Base-by-base conservation (phyloP, 2,888 invertebrate genomes). In the Choreutis nemorana region DNA sequence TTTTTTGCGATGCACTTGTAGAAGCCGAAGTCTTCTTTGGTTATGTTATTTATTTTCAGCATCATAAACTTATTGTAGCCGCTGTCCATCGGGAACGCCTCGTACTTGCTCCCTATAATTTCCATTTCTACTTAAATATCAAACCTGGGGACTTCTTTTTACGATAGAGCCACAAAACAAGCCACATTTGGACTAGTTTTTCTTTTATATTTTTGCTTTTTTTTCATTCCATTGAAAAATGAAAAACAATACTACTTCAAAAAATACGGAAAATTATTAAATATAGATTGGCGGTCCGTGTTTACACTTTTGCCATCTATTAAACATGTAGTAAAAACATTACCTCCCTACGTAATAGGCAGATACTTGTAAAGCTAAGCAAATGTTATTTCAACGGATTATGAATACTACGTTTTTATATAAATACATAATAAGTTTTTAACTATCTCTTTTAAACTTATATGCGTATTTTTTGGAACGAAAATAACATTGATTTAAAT, bases 1-100 rank as follows among this genome's bases (percentile, higher is more conserved):
- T 94, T 94, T 77, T 94, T 94, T 28, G 94, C 94, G 39, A 94
- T 90, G 64, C 93, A 94, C 67, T 90, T 90, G 81, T 94, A 94
- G 43, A 90, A 90, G 32, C 93, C 93, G 56, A 92, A 94, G 75
- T 94, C 93, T 42, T 84, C 85, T 43, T 83, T 83, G 28, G 87
- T 87, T 38, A 94, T 89, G 55, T 89, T 87, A 37, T 91, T 83
- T 54, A 94, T 93, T 81, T 92, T 93, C 53, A 94, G 82, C 85
- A 89, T 89, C 94, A 94, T 94, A 73, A 88, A 91, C 66, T 92
- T 92, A 67, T 90, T 93, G 83, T 94, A 94, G 48, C 90, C 91
- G 63, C 83, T 91, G 81, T 93, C 91, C 71, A 87, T 86, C 28
- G 90, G 89, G 50, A 90, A 87, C 39, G 92, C 90, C 70, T 94